These are phyloP conservation scores for Lasioglossum marginatum DNA, from an alignment of 2,888 invertebrate species.

Conservation along the genomic window DNA sequence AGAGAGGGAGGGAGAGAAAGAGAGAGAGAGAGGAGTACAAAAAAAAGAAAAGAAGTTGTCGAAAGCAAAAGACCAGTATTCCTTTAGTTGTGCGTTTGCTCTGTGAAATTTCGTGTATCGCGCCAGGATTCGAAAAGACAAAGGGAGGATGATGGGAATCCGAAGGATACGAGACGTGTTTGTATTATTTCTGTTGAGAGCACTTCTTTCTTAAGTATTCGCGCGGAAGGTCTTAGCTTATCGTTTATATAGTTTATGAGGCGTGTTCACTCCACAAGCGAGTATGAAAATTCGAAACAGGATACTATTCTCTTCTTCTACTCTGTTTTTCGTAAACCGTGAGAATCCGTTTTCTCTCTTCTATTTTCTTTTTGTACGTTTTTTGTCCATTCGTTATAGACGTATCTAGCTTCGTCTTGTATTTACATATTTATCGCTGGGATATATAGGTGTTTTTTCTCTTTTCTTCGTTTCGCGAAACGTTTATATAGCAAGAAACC, in stretches of 20 bases:
- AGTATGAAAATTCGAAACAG: constrained; percentile 11
- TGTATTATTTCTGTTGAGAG: constrained; percentile 38
- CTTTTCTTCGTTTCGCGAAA: not conserved
- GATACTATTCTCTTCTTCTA: not conserved
- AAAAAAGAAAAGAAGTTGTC: constrained; percentile 20
- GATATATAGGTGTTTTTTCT: constrained; percentile 7
- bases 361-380: constrained; percentile 28
- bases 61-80: constrained; percentile 59
- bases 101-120: constrained; percentile 40
- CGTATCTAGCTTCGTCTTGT: constrained; percentile 24
- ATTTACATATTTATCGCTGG: constrained; percentile 43
- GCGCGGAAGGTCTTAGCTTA: not conserved
- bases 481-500: not conserved
- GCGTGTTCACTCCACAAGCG: constrained; percentile 27
- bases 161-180: constrained; percentile 16
- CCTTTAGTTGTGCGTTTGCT: constrained; percentile 38
- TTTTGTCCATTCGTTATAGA: constrained; percentile 35
- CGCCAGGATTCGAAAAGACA: not conserved
- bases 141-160: not conserved
- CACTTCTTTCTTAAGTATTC: constrained; percentile 33
- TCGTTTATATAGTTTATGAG: constrained; percentile 18
- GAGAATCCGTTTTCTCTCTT: not conserved
- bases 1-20: constrained; percentile 10
- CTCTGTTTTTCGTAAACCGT: not conserved
- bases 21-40: not conserved